Evolutionary conservation across 92 coral and sea anemone genomes (phyloP), one percentile per base, ranked within the genome.

Genomic region (Bergia puertoricense): DNA sequence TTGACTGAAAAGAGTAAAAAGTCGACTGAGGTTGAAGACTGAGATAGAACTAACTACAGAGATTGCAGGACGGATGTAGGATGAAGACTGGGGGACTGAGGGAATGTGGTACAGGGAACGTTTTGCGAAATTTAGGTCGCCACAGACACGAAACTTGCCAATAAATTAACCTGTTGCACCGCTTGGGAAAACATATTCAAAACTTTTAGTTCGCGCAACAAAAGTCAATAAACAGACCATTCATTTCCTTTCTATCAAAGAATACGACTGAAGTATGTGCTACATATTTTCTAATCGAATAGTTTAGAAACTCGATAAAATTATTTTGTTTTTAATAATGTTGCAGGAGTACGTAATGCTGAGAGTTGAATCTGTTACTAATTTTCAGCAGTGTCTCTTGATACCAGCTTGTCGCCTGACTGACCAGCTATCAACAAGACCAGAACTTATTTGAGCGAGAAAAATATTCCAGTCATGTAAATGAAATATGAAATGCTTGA

Each of bases 361-460:
- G 23, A 62, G n/a, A 16, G 69, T 16, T 6, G 69, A 62, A 62
- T 62, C n/a, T 22, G 8, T 23, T 18, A 18, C 69, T 62, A 18
- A 62, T 62, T 62, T 62, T 62, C 69, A 62, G 30, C 23, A 15
- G 20, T 30, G 16, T 10, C 30, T 22, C n/a, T 62, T 15, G 77
- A 73, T 11, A 73, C 77, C 77, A 73, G 77, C 77, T 73, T 39
- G 15, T 37, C 43, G 77, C 77, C 15, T 73, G 77, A 73, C 18
- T 73, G 15, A 73, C 20, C 43, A 73, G 36, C 15, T 10, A 36
- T 73, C 44, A 73, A 37, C 77, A 73, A 2, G 77, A 73, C 77
- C 77, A 73, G 77, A 73, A 73, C 77, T 73, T 44, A 73, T 73
- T 73, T 73, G 77, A 73, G 77, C 77, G 77, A 73, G 77, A 73